Percentiles rank a stretch among this genome's conserved stretches.
phyloP scores from a whole-genome alignment of 2,888 invertebrate genomes.

The Erannis defoliaria region DNA sequence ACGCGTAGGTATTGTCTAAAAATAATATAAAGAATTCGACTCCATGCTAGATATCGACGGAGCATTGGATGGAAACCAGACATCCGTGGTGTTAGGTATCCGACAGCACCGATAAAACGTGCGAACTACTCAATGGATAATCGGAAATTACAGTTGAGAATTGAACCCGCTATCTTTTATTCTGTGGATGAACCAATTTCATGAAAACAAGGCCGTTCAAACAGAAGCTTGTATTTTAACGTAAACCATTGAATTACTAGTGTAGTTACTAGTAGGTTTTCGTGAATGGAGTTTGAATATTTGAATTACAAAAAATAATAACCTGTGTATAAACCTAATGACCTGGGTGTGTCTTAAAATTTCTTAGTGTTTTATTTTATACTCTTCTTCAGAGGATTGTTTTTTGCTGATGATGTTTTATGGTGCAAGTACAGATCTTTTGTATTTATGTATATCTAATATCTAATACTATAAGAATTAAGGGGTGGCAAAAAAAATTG shows the following conservation, averaged over 20 bases:
- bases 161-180: slow-evolving; percentile 8
- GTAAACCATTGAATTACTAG: slow-evolving; percentile 16
- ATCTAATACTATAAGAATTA: too few species aligned
- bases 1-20: slow-evolving; percentile 50
- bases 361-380: not conserved
- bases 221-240: slow-evolving; percentile 10
- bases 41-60: slow-evolving; percentile 54
- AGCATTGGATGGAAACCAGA: slow-evolving; percentile 62
- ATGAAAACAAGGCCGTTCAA: slow-evolving; percentile 20
- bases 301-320: slow-evolving; percentile 12
- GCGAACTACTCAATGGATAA: slow-evolving; percentile 54
- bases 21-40: slow-evolving; percentile 61
- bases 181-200: slow-evolving; percentile 9
- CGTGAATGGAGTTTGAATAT: slow-evolving; percentile 24
- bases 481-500: too few species aligned
- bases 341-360: not conserved
- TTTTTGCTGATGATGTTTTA: not conserved
- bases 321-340: slow-evolving; percentile 3
- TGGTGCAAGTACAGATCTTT: too few species aligned
- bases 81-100: slow-evolving; percentile 62
- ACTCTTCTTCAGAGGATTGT: not conserved
- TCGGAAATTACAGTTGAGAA: slow-evolving; percentile 19
- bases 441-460: too few species aligned
- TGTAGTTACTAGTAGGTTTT: too few species aligned
- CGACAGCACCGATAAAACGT: slow-evolving; percentile 63